These are phyloP conservation scores for Rhagophthalmus giganteus DNA, from an alignment of 2,888 invertebrate genomes.

Conservation along the genomic window DNA sequence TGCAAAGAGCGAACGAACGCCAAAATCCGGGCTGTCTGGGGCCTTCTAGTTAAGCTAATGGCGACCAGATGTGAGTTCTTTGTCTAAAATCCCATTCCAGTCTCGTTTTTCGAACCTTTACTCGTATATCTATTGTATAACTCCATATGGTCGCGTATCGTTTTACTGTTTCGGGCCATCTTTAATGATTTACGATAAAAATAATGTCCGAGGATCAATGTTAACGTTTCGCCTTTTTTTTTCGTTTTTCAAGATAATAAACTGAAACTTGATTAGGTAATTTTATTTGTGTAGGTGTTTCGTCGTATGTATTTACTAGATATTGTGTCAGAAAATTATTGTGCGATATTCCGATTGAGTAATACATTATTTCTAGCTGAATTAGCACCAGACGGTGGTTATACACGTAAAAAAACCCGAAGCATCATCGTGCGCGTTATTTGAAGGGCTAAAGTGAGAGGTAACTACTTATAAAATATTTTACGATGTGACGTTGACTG, in stretches of 20 bases:
- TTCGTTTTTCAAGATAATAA: neutral
- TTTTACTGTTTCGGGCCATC: slow-evolving; percentile 37
- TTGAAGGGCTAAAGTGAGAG: no score
- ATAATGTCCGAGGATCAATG: neutral
- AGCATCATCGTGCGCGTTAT: no score
- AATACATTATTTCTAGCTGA: neutral
- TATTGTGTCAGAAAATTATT: no score
- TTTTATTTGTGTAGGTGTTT: no score
- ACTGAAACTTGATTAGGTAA: no score
- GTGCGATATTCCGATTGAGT: no score
- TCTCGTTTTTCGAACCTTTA: slow-evolving; percentile 44
- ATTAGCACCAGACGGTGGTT: no score
- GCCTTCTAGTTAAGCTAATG: slow-evolving; percentile 43
- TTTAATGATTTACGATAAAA: neutral
- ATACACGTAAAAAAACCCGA: no score
- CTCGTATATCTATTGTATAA: slow-evolving; percentile 47
- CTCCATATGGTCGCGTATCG: slow-evolving; percentile 43
- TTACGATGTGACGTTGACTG: no score
- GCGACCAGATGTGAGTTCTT: slow-evolving; percentile 45
- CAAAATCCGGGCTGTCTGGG: slow-evolving; percentile 33
- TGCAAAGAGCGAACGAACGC: slow-evolving; percentile 30
- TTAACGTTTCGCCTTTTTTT: neutral
- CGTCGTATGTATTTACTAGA: no score
- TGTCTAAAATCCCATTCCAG: slow-evolving; percentile 42
- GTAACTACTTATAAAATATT: no score